Conservation (phyloP, 2,888 invertebrate genomes). For the Tipula confusa region DNA sequence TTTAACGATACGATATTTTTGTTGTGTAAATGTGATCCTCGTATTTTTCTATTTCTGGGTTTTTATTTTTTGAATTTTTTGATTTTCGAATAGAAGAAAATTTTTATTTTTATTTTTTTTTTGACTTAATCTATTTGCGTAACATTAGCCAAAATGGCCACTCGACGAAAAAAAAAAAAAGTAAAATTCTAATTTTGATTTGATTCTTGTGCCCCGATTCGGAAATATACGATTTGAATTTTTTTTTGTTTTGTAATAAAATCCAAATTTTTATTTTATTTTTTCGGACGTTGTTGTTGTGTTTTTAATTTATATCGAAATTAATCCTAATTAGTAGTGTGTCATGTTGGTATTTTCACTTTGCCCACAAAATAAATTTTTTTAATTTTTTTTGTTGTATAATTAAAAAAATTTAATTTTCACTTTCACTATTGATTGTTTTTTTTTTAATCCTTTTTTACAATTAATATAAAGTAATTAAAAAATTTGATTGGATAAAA, state of each 20-base stretch:
- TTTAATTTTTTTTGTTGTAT: not conserved
- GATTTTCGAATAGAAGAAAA: not conserved
- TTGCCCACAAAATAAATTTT: not conserved
- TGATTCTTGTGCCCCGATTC: constrained; percentile 33
- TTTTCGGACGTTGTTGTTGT: not conserved
- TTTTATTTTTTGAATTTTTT: constrained; percentile 13
- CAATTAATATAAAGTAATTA: not conserved
- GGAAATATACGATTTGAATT: constrained; percentile 29
- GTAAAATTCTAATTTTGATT: constrained; percentile 10
- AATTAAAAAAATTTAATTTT: constrained; percentile 12
- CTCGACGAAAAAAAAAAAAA: not conserved
- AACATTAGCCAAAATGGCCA: constrained; percentile 35
- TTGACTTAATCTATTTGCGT: constrained; percentile 37
- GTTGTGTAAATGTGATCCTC: constrained; percentile 36
- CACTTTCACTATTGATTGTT: constrained; percentile 14
- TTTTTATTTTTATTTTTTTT: not conserved
- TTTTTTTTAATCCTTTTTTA: not conserved
- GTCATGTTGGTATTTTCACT: constrained; percentile 20
- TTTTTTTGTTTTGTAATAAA: constrained; percentile 7
- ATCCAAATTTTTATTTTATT: too few relatives aligned
- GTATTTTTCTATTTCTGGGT: constrained; percentile 37
- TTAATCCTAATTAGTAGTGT: constrained; percentile 16
- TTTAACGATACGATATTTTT: constrained; percentile 33
- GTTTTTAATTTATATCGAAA: not conserved
- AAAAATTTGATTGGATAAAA: not conserved